Evolutionary conservation across 2,888 invertebrate species (phyloP), one percentile per base, ranked within the genome.

Genomic region (Lithophane socia): DNA sequence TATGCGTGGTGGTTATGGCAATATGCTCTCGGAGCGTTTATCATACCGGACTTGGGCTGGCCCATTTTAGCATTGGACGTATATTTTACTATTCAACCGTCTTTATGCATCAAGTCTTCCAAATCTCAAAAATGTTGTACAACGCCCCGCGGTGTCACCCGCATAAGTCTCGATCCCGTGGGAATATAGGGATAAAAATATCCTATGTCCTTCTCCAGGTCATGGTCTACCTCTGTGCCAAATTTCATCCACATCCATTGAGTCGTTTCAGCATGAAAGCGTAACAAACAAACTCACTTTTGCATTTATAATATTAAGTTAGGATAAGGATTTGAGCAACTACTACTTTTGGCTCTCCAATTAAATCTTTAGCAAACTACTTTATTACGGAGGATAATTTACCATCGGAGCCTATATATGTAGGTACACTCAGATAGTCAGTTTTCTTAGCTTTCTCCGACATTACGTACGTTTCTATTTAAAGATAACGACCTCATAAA

Each of bases 401-500:
- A 71, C 66, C 47, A 77, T 70, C 42, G 42, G 63, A 37, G 67
- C 8, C 69, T 71, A 58, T 74, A 73, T 69, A 71, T 71, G 52
- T 67, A n/a, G n/a, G 58, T 65, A 69, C 9, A 65, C 49, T 24
- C 42, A 70, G 70, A 76, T 58, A 77, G 66, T 61, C 52, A 47
- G 64, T 70, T 78, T 60, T 74, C 61, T 74, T 73, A 69, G 79
- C 83, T 87, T 88, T 88, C 86, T 69, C 80, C 65, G 13, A 71
- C 63, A 80, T 87, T 74, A 77, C 65, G 75, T 77, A 61, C 58
- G 76, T 78, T 88, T 83, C 83, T 83, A 82, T 87, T 82, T 70
- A 63, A 80, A 87, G 75, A 78, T 80, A 80, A 84, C 68, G 82
- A 84, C 75, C 69, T 71, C 77, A 71, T 86, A 82, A 80, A 84